Evolutionary conservation across 2,888 invertebrate genomes (phyloP).

Genomic region (Lacanobia oleracea): DNA sequence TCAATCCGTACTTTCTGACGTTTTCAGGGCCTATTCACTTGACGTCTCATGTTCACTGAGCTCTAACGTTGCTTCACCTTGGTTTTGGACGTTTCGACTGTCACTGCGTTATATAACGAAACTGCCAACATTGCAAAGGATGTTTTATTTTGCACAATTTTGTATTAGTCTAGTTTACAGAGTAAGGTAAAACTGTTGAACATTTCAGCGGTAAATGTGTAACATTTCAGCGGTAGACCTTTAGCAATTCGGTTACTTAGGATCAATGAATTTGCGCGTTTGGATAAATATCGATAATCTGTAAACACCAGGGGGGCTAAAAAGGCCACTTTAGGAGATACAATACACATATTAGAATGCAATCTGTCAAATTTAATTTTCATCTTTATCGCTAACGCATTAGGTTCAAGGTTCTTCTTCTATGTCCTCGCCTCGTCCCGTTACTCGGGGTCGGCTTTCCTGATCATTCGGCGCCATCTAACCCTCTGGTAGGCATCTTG

Average conservation of each 20-base stretch:
- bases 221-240: neutral
- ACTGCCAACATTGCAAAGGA: neutral
- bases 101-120: neutral
- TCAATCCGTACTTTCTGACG: neutral
- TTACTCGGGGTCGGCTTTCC: no score
- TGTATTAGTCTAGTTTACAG: neutral
- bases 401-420: no score
- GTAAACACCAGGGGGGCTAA: neutral
- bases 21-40: neutral
- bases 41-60: neutral
- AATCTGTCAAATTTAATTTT: no score
- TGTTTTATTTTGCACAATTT: neutral
- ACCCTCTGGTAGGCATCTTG: no score
- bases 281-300: neutral
- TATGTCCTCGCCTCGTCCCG: no score
- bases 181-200: no score
- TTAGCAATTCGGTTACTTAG: neutral
- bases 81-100: constrained; percentile 3
- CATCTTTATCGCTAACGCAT: no score
- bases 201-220: no score
- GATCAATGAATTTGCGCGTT: neutral
- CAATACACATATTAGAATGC: no score
- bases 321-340: no score
- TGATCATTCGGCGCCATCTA: no score
- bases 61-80: constrained; percentile 4